phyloP scores from a whole-genome alignment of 2,113 vertebrate species.

The Benthochromis sp. region DNA sequence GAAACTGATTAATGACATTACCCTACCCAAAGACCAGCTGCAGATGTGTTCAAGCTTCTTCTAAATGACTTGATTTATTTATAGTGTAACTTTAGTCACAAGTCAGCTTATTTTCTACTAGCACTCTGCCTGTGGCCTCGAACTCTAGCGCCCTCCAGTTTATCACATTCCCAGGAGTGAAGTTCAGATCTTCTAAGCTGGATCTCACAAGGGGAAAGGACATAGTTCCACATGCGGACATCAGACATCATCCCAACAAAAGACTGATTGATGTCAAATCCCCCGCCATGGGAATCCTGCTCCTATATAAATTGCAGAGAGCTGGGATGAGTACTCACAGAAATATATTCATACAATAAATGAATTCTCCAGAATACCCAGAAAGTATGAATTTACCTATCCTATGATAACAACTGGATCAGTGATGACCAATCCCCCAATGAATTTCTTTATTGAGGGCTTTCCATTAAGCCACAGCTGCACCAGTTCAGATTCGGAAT shows the following conservation, averaged over 20 bases:
- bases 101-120: neutral
- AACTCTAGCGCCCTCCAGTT: constrained; percentile 22
- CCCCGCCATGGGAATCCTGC: neutral
- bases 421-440: neutral
- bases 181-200: neutral
- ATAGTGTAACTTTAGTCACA: neutral
- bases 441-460: neutral
- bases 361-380: neutral
- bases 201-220: constrained; percentile 42
- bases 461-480: constrained; percentile 39
- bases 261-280: neutral
- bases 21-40: neutral
- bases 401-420: constrained; percentile 7
- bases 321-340: neutral
- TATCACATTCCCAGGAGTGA: constrained; percentile 42
- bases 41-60: neutral
- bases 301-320: neutral
- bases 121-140: neutral
- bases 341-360: neutral
- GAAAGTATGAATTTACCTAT: neutral
- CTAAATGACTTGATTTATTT: neutral
- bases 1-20: neutral
- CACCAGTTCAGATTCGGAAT: neutral
- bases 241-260: neutral
- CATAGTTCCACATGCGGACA: constrained; percentile 54